Evolutionary conservation across 23 tunicate genomes (phyloP).

Genomic region (Phallusia fumigata): DNA sequence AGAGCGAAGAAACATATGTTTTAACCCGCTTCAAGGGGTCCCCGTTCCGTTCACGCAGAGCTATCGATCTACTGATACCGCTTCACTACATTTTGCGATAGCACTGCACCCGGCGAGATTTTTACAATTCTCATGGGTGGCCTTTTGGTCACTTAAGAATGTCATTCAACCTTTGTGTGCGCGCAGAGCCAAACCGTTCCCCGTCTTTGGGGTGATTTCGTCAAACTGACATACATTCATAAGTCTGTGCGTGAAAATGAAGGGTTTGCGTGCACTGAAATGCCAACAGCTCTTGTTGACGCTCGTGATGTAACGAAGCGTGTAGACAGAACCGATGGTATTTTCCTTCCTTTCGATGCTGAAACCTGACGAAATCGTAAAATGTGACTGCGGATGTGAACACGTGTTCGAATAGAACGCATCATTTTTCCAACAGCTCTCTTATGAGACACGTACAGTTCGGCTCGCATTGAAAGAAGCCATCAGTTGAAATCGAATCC

Average conservation of each 20-base stretch:
- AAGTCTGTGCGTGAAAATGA: background rate
- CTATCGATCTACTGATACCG: background rate
- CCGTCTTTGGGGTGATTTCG: background rate
- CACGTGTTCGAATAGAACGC: background rate
- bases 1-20: slow-evolving; percentile 13
- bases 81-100: slow-evolving; percentile 8
- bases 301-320: background rate
- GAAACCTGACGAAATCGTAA: background rate
- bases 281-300: background rate
- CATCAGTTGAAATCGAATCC: background rate
- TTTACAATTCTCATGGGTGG: slow-evolving; percentile 2
- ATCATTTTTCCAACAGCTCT: background rate
- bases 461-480: background rate
- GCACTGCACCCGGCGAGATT: background rate
- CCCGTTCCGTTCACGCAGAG: background rate
- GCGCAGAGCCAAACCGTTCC: background rate
- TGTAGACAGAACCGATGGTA: background rate
- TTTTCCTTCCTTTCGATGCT: background rate
- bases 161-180: background rate
- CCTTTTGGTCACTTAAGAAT: slow-evolving; percentile 5
- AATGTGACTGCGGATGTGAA: background rate
- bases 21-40: background rate
- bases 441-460: background rate
- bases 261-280: background rate
- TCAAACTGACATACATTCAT: slow-evolving; percentile 3